These are phyloP conservation scores for Brienomyrus longianalis DNA, from an alignment of 2,113 vertebrate species.

Conservation along the genomic window DNA sequence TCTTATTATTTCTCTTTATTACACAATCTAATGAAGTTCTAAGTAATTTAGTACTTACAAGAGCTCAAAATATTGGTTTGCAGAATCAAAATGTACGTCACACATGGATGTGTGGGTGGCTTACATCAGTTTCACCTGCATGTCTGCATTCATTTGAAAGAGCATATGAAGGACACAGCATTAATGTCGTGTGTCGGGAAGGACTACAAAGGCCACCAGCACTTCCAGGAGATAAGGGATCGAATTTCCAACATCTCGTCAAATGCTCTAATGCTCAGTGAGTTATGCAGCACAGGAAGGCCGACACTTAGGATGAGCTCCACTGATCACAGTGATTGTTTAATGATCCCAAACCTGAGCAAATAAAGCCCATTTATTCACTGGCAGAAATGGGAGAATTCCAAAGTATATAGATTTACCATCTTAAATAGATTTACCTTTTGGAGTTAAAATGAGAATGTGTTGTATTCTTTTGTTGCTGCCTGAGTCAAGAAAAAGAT, in stretches of 20 bases:
- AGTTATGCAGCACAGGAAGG: background rate
- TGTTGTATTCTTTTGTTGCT: background rate
- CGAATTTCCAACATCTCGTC: slow-evolving; percentile 1
- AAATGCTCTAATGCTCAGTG: slow-evolving; percentile 4
- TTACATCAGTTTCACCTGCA: no score
- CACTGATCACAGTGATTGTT: background rate
- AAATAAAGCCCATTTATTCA: background rate
- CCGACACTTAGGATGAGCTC: background rate
- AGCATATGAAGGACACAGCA: slow-evolving; percentile 2
- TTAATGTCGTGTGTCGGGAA: slow-evolving; percentile 18
- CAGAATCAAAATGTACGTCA: background rate
- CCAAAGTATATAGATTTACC: background rate
- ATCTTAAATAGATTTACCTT: background rate
- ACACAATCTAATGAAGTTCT: background rate
- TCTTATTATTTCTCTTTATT: background rate
- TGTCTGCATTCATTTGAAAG: no score
- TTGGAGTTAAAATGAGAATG: background rate
- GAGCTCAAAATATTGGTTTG: background rate
- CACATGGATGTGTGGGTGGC: background rate
- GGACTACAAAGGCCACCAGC: slow-evolving; percentile 23
- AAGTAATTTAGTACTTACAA: background rate
- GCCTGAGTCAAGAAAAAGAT: background rate
- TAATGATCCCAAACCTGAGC: background rate
- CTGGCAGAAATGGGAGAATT: background rate
- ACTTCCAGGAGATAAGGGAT: slow-evolving; percentile 10